Percentiles rank a stretch among this genome's conserved stretches.
Conservation (phyloP, 53 echinoderm and acorn worm genomes). For the Mesocentrotus franciscanus region DNA sequence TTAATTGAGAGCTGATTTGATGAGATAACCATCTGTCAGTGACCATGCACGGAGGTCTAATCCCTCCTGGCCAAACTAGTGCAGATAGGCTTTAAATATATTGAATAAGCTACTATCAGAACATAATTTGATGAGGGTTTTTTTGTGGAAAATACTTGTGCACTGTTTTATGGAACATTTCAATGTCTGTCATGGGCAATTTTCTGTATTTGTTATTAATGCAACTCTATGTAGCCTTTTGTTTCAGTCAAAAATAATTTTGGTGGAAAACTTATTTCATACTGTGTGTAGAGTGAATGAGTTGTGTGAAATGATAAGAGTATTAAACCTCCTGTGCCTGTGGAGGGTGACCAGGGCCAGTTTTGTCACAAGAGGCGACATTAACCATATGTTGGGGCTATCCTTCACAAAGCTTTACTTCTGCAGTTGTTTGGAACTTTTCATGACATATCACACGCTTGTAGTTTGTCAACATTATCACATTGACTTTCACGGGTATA, state of each 20-base stretch:
- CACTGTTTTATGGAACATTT: too few relatives aligned
- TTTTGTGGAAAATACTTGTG: too few relatives aligned
- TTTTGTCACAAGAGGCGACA: conserved; percentile 44
- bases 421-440: background rate
- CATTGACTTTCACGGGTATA: background rate
- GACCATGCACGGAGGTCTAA: too few relatives aligned
- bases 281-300: background rate
- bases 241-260: too few relatives aligned
- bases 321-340: background rate
- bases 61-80: too few relatives aligned
- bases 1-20: too few relatives aligned
- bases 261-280: too few relatives aligned
- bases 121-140: background rate
- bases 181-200: too few relatives aligned
- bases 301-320: background rate
- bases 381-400: background rate
- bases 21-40: too few relatives aligned
- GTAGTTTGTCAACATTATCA: background rate
- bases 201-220: too few relatives aligned
- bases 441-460: background rate
- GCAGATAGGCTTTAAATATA: too few relatives aligned
- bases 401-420: background rate
- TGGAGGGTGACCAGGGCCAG: background rate
- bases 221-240: too few relatives aligned
- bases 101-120: background rate